Evolutionary conservation across 2,888 invertebrate genomes (phyloP), one percentile per base, ranked within the genome.

Genomic region (Drosophila colorata): DNA sequence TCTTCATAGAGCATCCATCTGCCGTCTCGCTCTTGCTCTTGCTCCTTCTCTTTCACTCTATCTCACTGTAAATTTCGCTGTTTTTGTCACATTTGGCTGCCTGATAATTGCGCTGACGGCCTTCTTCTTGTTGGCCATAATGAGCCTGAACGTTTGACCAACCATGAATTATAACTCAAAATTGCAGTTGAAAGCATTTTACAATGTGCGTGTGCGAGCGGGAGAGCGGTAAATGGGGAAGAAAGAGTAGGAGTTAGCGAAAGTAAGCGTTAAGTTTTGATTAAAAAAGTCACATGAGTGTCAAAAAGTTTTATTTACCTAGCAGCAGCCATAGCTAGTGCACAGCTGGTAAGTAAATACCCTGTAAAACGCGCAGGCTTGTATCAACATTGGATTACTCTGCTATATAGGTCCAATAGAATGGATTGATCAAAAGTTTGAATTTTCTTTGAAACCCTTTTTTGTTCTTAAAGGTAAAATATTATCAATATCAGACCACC

Each of bases 241-340:
- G 6, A 31, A 23, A 38, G 38, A 11, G 44, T 6, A 14, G 13
- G 16, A 16, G 5, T 13, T 14, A 13, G 14, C 20, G 35, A 40
- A 6, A 40, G 31, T 1, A 11, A 18, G 49, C 35, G 25, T 55
- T 55, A 55, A 57, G 75, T 63, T 70, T 53, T 79, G 79, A 81
- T 79, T 82, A 69, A 77, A 85, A 85, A 77, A 74, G 74, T 69
- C 48, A 59, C 60, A 67, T 53, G 63, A 41, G 48, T 43, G 23
- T 37, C 28, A 56, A 46, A 25, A 28, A 48, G 49, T 69, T 71
- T 64, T 69, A 67, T 73, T 66, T 52, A 61, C 65, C 53, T 56
- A 64, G 52, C 46, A 25, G 43, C 47, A 59, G 33, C n/a, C 9
- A 9, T 4, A 16, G 18, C 0, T 7, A 0, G 2, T 16, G 33